Conservation (phyloP, 92 coral and sea anemone species). For the Micromussa lordhowensis region DNA sequence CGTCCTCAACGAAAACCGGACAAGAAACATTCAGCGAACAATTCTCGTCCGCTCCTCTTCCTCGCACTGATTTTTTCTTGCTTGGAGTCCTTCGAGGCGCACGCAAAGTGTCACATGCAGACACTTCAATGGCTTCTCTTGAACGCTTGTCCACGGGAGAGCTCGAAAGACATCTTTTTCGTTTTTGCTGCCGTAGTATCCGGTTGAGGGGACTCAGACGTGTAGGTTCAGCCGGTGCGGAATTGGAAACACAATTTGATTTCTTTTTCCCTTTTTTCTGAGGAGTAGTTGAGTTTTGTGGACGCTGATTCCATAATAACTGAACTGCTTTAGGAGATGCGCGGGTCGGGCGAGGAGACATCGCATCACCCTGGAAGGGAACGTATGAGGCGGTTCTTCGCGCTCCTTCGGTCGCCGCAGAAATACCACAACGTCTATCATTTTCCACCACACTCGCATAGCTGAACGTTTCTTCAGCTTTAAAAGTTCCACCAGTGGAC, state of each 20-base stretch:
- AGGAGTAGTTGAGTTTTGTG: conserved; percentile 42
- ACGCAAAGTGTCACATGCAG: neutral
- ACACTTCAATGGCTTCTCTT: neutral
- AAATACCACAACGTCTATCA: too few species aligned
- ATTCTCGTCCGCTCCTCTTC: neutral
- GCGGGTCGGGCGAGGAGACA: neutral
- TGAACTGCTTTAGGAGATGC: conserved; percentile 1
- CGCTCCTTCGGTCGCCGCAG: neutral
- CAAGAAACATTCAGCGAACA: conserved; percentile 1
- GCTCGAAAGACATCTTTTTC: conserved; percentile 55
- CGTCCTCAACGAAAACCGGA: conserved; percentile 40
- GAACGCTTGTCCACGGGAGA: conserved; percentile 38
- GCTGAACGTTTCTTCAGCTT: conserved; percentile 2
- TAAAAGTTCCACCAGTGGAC: neutral
- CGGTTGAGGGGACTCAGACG: conserved; percentile 92
- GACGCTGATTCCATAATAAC: conserved; percentile 1
- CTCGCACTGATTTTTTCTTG: neutral
- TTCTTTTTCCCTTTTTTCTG: conserved; percentile 56
- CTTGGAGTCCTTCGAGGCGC: neutral
- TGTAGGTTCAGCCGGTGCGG: conserved; percentile 68
- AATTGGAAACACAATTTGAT: conserved; percentile 35
- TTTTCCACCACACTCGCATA: neutral
- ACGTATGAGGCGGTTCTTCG: neutral
- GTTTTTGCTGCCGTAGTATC: conserved; percentile 92
- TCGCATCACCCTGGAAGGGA: neutral